Conservation (phyloP, 2,797 vertebrate species). For the Rhinatrema bivittatum region DNA sequence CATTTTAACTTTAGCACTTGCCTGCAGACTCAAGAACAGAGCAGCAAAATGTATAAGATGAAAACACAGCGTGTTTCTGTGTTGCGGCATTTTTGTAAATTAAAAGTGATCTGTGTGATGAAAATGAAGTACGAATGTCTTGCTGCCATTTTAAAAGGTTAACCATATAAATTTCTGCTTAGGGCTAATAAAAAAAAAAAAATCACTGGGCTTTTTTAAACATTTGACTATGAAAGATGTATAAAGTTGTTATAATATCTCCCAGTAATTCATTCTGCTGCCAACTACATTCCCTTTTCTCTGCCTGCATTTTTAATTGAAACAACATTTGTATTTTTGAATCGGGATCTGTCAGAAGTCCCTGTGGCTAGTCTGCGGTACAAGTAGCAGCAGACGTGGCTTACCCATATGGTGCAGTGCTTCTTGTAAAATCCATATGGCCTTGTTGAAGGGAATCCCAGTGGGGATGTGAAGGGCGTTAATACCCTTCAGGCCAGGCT, state of each 20-base stretch:
- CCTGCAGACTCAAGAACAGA: no score
- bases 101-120: not conserved
- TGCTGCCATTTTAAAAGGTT: constrained; percentile 10
- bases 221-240: constrained; percentile 30
- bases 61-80: constrained; percentile 2
- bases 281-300: constrained; percentile 57
- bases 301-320: constrained; percentile 72
- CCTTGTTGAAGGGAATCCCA: constrained; percentile 80
- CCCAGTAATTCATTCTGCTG: constrained; percentile 51
- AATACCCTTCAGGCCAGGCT: constrained; percentile 86
- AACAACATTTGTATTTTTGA: constrained; percentile 79
- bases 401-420: constrained; percentile 85
- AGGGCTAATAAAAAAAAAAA: constrained; percentile 19
- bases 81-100: not conserved
- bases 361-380: constrained; percentile 75
- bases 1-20: constrained; percentile 43
- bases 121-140: constrained; percentile 7
- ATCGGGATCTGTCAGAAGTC: constrained; percentile 72
- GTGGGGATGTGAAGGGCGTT: constrained; percentile 86
- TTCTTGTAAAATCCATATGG: constrained; percentile 96
- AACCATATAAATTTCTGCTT: constrained; percentile 26
- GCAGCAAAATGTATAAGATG: constrained; percentile 7
- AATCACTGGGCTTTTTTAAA: constrained; percentile 23
- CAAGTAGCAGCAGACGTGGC: constrained; percentile 68
- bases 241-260: constrained; percentile 46